phyloP scores from a whole-genome alignment of 2,113 vertebrate species.

The Semnornis frantzii region DNA sequence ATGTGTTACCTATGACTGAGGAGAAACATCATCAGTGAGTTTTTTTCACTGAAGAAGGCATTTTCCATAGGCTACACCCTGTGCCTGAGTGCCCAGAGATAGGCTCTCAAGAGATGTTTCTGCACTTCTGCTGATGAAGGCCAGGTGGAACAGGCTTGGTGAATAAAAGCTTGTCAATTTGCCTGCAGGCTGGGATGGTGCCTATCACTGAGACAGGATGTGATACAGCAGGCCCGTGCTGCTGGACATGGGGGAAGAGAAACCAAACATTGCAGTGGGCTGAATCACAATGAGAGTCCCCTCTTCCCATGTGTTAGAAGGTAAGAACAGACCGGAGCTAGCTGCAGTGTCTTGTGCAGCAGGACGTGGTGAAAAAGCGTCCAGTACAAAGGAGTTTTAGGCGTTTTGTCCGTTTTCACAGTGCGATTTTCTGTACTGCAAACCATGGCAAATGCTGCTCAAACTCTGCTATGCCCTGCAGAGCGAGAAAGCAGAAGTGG shows the following conservation, averaged over 20 bases:
- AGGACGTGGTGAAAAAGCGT: background rate
- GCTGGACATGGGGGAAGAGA: background rate
- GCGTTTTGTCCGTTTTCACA: background rate
- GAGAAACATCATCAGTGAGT: background rate
- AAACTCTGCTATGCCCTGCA: fast-evolving
- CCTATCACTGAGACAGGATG: too few species aligned
- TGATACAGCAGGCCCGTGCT: background rate
- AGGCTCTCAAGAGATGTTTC: fast-evolving
- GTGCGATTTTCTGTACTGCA: background rate
- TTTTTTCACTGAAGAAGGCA: background rate
- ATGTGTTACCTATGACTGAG: background rate
- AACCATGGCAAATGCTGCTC: background rate
- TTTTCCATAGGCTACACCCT: background rate
- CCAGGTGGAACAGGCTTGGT: too few species aligned
- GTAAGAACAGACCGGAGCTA: background rate
- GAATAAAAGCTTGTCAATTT: background rate
- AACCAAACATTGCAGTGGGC: background rate
- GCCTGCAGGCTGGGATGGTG: background rate
- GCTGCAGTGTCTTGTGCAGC: fast-evolving
- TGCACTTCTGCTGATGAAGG: background rate
- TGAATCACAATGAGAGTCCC: background rate
- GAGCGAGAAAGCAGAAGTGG: fast-evolving
- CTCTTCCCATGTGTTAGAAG: background rate
- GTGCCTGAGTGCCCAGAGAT: background rate
- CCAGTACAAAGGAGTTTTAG: background rate